Evolutionary conservation across 2,888 invertebrate genomes (phyloP).

Genomic region (Ganaspis brasiliensis): DNA sequence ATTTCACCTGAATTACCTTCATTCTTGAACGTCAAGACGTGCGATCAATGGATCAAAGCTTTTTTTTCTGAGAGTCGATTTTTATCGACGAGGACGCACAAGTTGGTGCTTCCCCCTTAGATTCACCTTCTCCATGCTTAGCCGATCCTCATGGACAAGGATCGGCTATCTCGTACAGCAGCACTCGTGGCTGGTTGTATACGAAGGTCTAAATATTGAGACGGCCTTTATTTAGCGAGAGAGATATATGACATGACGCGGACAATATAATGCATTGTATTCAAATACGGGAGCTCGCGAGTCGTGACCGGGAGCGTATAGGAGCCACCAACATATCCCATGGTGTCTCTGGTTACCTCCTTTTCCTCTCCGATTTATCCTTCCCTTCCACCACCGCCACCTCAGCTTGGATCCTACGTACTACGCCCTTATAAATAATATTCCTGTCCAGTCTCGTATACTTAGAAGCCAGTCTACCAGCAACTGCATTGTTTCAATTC

Average conservation of each 20-base stretch:
- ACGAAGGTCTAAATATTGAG: conserved; percentile 79
- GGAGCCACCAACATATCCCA: conserved; percentile 64
- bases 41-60: conserved; percentile 18
- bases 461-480: conserved; percentile 19
- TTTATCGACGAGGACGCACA: conserved; percentile 65
- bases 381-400: conserved; percentile 55
- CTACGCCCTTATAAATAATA: conserved; percentile 76
- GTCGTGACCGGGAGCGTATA: conserved; percentile 79
- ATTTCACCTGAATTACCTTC: background rate
- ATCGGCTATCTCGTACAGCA: conserved; percentile 48
- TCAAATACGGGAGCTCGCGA: conserved; percentile 80
- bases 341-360: conserved; percentile 63
- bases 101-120: conserved; percentile 62
- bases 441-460: conserved; percentile 62
- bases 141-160: conserved; percentile 40
- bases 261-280: conserved; percentile 81
- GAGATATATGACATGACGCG: conserved; percentile 81
- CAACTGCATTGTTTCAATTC: conserved; percentile 33
- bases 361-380: conserved; percentile 51
- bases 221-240: conserved; percentile 79
- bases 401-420: conserved; percentile 54
- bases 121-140: conserved; percentile 46
- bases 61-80: conserved; percentile 53
- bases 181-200: conserved; percentile 60
- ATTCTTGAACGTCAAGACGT: background rate